phyloP scores from a whole-genome alignment of 1,140 invertebrate species.

The Oncopeltus fasciatus region DNA sequence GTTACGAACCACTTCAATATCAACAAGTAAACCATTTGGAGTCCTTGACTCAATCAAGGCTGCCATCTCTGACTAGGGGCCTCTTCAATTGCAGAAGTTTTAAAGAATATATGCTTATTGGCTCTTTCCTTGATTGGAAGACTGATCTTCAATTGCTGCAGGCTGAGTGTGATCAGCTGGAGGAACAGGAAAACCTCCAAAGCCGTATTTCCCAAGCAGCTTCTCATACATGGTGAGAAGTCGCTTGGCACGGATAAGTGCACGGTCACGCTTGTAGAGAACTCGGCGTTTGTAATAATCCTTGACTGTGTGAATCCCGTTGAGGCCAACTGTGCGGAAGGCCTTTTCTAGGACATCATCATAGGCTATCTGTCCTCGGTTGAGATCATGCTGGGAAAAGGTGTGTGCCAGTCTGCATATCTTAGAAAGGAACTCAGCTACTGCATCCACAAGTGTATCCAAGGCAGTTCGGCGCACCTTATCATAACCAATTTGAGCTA shows the following conservation, averaged over 20 bases:
- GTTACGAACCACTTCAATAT: too few relatives aligned
- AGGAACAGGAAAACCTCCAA: neutral
- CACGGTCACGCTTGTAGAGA: neutral
- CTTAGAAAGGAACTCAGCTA: neutral
- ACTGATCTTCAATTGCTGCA: too few relatives aligned
- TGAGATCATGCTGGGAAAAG: neutral
- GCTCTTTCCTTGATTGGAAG: too few relatives aligned
- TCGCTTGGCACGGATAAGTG: neutral
- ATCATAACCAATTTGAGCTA: neutral
- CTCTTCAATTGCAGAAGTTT: too few relatives aligned
- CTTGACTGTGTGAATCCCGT: neutral
- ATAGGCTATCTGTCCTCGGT: neutral
- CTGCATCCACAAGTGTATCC: neutral
- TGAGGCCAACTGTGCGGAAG: neutral
- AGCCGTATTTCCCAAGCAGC: neutral
- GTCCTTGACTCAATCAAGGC: too few relatives aligned
- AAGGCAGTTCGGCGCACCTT: neutral
- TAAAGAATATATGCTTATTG: too few relatives aligned
- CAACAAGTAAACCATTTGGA: too few relatives aligned
- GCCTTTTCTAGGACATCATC: neutral
- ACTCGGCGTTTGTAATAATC: neutral
- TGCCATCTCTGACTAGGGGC: too few relatives aligned
- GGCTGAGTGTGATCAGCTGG: too few relatives aligned
- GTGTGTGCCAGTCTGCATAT: neutral
- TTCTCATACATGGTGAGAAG: neutral